These are phyloP conservation scores for Acrobasis consociella DNA, from an alignment of 2,888 invertebrate genomes.

Conservation along the genomic window DNA sequence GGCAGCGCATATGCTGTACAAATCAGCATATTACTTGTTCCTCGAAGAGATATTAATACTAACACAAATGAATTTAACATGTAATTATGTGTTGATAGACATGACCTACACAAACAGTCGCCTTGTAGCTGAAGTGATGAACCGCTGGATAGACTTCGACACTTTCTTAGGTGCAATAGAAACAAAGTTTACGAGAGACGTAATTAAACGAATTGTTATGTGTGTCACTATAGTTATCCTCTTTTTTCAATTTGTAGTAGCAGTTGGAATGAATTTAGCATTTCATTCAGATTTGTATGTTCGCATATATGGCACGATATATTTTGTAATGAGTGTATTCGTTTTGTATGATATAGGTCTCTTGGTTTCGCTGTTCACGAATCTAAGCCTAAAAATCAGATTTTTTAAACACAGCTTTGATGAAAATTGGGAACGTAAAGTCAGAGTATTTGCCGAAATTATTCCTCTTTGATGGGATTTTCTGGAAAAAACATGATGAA, in stretches of 20 bases:
- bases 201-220: not conserved
- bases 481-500: not conserved
- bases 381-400: not conserved
- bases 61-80: not conserved
- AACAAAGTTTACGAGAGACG: not conserved
- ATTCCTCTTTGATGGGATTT: conserved; percentile 4
- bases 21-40: not conserved
- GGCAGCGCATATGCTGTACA: not conserved
- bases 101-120: not conserved
- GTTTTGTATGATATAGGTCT: not conserved
- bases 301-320: conserved; percentile 1
- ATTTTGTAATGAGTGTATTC: not conserved
- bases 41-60: conserved; percentile 1
- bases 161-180: not conserved
- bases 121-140: not conserved
- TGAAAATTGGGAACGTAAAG: conserved; percentile 5
- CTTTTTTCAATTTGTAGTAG: not conserved
- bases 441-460: conserved; percentile 6
- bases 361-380: not conserved
- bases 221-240: not conserved
- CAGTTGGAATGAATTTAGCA: not conserved
- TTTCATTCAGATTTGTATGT: not conserved
- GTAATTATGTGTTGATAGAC: not conserved
- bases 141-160: not conserved
- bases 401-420: not conserved